Evolutionary conservation across 2,113 vertebrate genomes (phyloP).

Genomic region (Alaudala cheleensis): DNA sequence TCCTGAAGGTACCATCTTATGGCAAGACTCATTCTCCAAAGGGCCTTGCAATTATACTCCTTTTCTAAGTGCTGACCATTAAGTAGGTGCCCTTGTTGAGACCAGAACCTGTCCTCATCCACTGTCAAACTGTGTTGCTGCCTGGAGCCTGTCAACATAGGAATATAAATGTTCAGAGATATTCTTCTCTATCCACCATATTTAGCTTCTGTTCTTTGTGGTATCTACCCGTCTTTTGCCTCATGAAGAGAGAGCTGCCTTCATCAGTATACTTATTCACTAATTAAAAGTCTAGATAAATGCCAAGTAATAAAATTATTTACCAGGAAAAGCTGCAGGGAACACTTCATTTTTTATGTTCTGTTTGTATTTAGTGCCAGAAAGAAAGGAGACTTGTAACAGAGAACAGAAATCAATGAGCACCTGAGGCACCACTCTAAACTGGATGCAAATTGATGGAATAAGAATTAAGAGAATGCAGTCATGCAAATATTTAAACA

Average conservation of each 20-base stretch:
- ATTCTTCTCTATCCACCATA: background rate
- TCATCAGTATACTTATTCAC: background rate
- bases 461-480: slow-evolving; percentile 34
- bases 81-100: background rate
- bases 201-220: background rate
- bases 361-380: slow-evolving; percentile 15
- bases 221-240: background rate
- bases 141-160: background rate
- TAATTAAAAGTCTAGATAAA: slow-evolving; percentile 43
- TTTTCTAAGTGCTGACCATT: background rate
- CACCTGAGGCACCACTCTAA: slow-evolving; percentile 39
- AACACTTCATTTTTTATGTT: slow-evolving; percentile 13
- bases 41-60: background rate
- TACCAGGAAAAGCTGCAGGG: slow-evolving; percentile 27
- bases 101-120: background rate
- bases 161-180: background rate
- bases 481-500: slow-evolving; percentile 34
- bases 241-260: background rate
- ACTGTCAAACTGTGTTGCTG: background rate
- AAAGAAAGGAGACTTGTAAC: background rate
- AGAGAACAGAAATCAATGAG: slow-evolving; percentile 10
- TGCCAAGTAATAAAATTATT: slow-evolving; percentile 42
- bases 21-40: background rate
- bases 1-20: background rate
- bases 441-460: slow-evolving; percentile 43